These are phyloP conservation scores for Heterochromis multidens DNA, from an alignment of 2,113 vertebrate species.

Conservation along the genomic window DNA sequence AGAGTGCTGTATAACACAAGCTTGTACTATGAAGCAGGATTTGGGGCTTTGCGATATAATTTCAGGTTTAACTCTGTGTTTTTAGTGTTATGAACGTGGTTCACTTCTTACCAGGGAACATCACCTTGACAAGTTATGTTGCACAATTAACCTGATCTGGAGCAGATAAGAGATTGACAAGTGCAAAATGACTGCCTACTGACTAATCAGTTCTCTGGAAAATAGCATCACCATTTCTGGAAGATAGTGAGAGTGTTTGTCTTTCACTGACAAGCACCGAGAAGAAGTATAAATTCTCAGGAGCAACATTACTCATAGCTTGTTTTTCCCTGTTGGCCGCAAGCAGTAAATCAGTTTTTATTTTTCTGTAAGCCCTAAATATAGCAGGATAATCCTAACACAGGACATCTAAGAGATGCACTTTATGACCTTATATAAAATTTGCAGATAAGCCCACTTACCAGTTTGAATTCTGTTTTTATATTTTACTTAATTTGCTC, in stretches of 20 bases:
- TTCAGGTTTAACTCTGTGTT: neutral
- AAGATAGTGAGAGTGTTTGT: neutral
- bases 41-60: neutral
- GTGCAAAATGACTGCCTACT: neutral
- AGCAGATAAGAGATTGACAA: neutral
- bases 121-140: too few relatives aligned
- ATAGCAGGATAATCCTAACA: neutral
- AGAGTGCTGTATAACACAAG: neutral
- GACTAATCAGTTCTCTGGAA: neutral
- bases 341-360: neutral
- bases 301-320: neutral
- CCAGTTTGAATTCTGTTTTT: neutral
- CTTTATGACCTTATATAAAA: neutral
- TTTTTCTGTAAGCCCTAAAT: neutral
- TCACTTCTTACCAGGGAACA: too few relatives aligned
- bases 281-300: neutral
- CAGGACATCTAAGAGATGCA: neutral
- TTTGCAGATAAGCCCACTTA: neutral
- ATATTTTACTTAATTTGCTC: neutral
- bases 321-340: neutral
- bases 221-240: neutral
- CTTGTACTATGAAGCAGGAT: neutral
- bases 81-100: too few relatives aligned
- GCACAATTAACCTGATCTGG: neutral
- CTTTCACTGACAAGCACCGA: neutral